Evolutionary conservation across 2,113 vertebrate genomes (phyloP).

Genomic region (Zingel zingel): DNA sequence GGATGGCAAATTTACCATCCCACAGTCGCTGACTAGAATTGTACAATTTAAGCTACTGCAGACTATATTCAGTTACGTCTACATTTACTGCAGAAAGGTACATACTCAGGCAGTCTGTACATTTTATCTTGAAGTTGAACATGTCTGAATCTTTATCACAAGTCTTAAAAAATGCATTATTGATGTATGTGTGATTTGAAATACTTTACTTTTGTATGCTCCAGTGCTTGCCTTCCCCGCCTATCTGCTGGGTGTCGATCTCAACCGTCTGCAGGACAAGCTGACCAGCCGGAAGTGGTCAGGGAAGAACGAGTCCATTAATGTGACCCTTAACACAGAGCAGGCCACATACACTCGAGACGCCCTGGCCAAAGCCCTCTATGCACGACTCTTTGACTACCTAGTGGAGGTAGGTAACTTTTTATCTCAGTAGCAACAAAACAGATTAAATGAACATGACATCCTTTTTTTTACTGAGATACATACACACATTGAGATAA

Average conservation of each 20-base stretch:
- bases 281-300: slow-evolving; percentile 96
- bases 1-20: neutral
- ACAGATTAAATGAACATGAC: neutral
- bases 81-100: neutral
- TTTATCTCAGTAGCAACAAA: neutral
- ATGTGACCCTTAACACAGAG: slow-evolving; percentile 94
- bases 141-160: neutral
- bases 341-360: slow-evolving; percentile 94
- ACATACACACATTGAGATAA: neutral
- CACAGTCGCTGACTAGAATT: neutral
- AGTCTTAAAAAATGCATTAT: fast-evolving
- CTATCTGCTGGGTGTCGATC: slow-evolving; percentile 93
- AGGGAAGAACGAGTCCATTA: slow-evolving; percentile 92
- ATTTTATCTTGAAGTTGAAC: neutral
- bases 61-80: neutral
- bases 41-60: neutral
- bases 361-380: slow-evolving; percentile 95
- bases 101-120: neutral
- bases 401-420: slow-evolving; percentile 89
- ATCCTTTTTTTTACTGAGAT: neutral
- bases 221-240: slow-evolving; percentile 94
- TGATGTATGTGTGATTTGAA: neutral
- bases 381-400: slow-evolving; percentile 93
- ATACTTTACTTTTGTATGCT: neutral
- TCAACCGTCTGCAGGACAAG: slow-evolving; percentile 91